Base-by-base conservation (phyloP, 2,888 invertebrate species). In the Ypsolopha sequella region DNA sequence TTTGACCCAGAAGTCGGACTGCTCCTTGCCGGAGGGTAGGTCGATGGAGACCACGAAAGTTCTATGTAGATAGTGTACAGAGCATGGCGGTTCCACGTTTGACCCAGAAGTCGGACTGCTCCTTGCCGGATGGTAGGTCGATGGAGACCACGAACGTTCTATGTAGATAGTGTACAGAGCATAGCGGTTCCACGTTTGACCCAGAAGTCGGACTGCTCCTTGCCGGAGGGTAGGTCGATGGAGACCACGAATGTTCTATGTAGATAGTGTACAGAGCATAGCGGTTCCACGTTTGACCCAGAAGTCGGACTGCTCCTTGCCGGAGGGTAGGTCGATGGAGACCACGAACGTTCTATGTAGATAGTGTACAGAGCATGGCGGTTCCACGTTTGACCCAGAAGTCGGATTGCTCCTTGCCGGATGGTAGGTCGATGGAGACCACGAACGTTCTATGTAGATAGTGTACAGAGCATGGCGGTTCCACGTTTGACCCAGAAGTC, bases 281-380 rank as follows among this genome's bases (percentile, higher is more conserved):
- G 96, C 96, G 0, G 95, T 93, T 53, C 95, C 95, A 35, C 96
- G 88, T 75, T 96, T 96, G 41, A 93, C 89, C 96, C 96, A 97
- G 76, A 93, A 93, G 66, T 95, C 95, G 0, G 93, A 63, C 48
- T 76, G 73, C 67, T 94, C 92, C 49, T 77, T 76, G 1, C 95
- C 95, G 48, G 91, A 80, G 60, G 91, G 92, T 51, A 96, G 80
- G 68, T 96, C 95, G 14, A 95, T 91, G 0, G 93, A 91, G 33
- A 96, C 94, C 36, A 96, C 91, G 75, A 91, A 96, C 3, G 89
- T 89, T 0, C 95, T 80, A 89, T 14, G 82, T 75, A 36, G 90
- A 81, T 36, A 95, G 89, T 66, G 94, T 95, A 68, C 95, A 88
- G 10, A 96, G 87, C 48, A 96, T 73, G 1, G 96, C 96, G 0